phyloP scores from a whole-genome alignment of 2,888 invertebrate species.

The Leucozona laternaria region DNA sequence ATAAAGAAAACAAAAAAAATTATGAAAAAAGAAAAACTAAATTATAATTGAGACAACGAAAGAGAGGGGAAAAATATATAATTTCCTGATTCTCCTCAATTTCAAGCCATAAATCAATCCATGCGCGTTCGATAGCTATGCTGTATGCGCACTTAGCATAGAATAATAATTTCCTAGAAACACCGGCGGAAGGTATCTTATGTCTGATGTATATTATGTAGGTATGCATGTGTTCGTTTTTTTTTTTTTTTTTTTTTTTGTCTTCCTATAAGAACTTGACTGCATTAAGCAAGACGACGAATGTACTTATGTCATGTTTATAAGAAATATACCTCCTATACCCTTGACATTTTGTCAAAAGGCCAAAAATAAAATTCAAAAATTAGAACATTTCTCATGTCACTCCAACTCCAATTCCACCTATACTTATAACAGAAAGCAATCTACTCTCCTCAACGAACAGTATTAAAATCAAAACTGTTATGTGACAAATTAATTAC shows the following conservation, averaged over 20 bases:
- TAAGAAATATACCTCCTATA: neutral
- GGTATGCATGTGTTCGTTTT: neutral
- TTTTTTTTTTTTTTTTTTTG: conserved; percentile 18
- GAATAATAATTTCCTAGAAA: conserved; percentile 73
- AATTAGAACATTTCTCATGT: conserved; percentile 54
- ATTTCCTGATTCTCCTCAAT: conserved; percentile 78
- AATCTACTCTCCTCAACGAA: neutral
- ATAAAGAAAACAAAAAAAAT: neutral
- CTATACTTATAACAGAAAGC: neutral
- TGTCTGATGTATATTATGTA: conserved; percentile 16
- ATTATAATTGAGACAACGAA: conserved; percentile 35
- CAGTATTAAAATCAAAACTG: conserved; percentile 72
- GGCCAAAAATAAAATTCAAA: conserved; percentile 62
- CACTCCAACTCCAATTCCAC: conserved; percentile 47
- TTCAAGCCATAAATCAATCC: conserved; percentile 82
- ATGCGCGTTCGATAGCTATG: conserved; percentile 63
- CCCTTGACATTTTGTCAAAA: conserved; percentile 67
- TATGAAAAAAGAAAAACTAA: conserved; percentile 25
- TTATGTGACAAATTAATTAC: conserved; percentile 75
- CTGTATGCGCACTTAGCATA: conserved; percentile 70
- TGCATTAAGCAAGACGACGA: neutral
- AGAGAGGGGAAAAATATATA: conserved; percentile 54
- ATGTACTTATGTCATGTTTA: neutral
- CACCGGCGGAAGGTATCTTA: conserved; percentile 68
- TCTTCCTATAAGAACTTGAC: conserved; percentile 35